A percentile compares a stretch with the other conserved stretches of the same genome.
These are phyloP conservation scores for Chelonus formosanus DNA, from an alignment of 2,888 invertebrate species.

Conservation along the genomic window DNA sequence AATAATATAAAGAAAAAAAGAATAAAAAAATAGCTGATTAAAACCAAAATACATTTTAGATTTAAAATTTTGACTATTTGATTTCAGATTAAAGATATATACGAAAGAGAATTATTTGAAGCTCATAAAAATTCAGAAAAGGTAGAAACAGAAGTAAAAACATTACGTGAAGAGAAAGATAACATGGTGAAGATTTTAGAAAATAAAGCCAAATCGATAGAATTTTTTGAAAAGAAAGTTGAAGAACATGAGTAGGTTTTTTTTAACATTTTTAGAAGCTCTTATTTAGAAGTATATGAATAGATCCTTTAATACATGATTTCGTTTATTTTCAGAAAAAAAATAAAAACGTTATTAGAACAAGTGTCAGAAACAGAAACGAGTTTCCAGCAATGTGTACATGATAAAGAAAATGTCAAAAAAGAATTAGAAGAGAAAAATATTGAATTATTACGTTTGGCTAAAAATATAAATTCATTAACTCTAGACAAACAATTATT, in stretches of 20 bases:
- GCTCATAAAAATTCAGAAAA: conserved; percentile 18
- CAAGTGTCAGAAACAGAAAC: too few species aligned
- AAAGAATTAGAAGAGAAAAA: too few species aligned
- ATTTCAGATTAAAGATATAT: conserved; percentile 30
- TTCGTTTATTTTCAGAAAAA: too few species aligned
- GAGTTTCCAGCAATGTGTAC: too few species aligned
- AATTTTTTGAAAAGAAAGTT: conserved; percentile 30
- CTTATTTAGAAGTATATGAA: not conserved
- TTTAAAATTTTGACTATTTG: not conserved
- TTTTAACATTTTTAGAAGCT: conserved; percentile 1
- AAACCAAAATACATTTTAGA: not conserved
- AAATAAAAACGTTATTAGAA: too few species aligned
- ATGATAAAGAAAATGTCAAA: too few species aligned
- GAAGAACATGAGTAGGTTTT: conserved; percentile 34
- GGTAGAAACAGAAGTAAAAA: conserved; percentile 24
- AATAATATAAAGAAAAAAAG: too few species aligned
- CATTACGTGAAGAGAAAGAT: conserved; percentile 26
- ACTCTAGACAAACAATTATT: conserved; percentile 21
- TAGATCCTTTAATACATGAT: too few species aligned
- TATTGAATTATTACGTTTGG: conserved; percentile 3
- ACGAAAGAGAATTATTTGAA: conserved; percentile 24
- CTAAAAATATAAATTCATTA: conserved; percentile 21
- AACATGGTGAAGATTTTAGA: conserved; percentile 21
- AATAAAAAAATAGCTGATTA: too few species aligned
- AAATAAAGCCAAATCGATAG: conserved; percentile 16